These are phyloP conservation scores for Halocaridina rubra DNA, from an alignment of 2,888 invertebrate genomes.

Conservation along the genomic window DNA sequence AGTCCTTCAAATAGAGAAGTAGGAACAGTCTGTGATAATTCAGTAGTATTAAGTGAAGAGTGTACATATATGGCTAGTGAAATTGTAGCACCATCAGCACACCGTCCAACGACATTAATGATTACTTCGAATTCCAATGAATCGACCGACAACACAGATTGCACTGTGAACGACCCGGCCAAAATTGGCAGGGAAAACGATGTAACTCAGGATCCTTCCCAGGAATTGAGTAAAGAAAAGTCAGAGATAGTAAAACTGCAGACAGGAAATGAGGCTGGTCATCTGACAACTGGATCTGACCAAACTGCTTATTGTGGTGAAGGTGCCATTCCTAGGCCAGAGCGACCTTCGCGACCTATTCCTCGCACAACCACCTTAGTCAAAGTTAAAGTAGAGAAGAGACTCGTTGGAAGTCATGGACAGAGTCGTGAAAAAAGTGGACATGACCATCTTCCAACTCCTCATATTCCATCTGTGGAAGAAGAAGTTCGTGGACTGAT, in stretches of 20 bases:
- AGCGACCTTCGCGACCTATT: conserved; percentile 37
- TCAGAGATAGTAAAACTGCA: conserved; percentile 12
- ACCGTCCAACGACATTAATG: conserved; percentile 62
- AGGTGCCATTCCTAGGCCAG: conserved; percentile 51
- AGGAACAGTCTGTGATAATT: background rate
- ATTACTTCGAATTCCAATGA: conserved; percentile 60
- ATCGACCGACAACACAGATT: conserved; percentile 52
- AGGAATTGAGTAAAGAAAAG: conserved; percentile 19
- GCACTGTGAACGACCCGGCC: conserved; percentile 51
- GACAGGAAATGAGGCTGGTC: background rate
- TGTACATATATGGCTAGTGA: conserved; percentile 10
- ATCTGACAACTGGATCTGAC: background rate
- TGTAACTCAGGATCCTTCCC: conserved; percentile 22
- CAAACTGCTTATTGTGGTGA: conserved; percentile 6
- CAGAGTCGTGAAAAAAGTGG: conserved; percentile 32
- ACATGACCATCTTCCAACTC: conserved; percentile 34
- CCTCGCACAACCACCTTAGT: conserved; percentile 55
- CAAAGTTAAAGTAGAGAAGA: conserved; percentile 63
- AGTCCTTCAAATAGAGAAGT: background rate
- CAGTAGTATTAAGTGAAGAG: conserved; percentile 20
- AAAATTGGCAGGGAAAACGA: conserved; percentile 40
- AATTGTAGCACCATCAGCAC: conserved; percentile 45
- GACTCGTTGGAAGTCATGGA: conserved; percentile 40
- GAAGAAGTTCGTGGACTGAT: conserved; percentile 60
- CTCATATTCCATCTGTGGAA: conserved; percentile 45